Evolutionary conservation across 2,113 vertebrate species (phyloP).

Genomic region (Crotalus helleri): DNA sequence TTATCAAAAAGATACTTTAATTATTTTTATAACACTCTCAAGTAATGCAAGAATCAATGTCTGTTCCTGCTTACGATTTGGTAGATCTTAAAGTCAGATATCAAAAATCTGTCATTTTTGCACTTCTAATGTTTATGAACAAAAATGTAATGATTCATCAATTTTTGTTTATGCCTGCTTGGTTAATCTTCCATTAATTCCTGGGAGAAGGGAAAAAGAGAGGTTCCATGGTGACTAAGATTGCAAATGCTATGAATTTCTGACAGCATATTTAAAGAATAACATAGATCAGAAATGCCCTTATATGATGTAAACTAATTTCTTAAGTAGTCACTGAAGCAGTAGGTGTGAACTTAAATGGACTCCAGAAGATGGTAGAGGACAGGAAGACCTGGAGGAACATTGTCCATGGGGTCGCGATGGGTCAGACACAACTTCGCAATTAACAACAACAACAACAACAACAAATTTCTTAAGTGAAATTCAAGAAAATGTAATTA

Average conservation of each 20-base stretch:
- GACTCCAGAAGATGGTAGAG: too few species aligned
- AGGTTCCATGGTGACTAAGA: not conserved
- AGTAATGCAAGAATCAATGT: not conserved
- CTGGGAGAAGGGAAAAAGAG: not conserved
- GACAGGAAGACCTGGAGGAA: too few species aligned
- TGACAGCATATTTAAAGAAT: not conserved
- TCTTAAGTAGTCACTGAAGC: not conserved
- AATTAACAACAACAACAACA: too few species aligned
- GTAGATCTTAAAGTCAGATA: not conserved
- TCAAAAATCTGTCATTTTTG: not conserved
- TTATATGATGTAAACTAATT: not conserved
- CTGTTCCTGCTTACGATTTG: not conserved
- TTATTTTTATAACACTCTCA: not conserved
- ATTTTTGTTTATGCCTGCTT: not conserved
- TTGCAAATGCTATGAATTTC: not conserved
- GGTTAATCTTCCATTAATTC: not conserved
- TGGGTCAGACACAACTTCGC: too few species aligned
- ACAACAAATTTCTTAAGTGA: not conserved
- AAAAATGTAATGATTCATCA: not conserved
- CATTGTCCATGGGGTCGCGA: too few species aligned
- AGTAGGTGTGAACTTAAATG: too few species aligned
- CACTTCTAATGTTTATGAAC: not conserved
- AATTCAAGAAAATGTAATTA: not conserved
- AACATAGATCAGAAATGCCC: not conserved
- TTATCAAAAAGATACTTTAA: not conserved